Evolutionary conservation across 2,888 invertebrate genomes (phyloP), one percentile per base, ranked within the genome.

Genomic region (Cenopis cana): DNA sequence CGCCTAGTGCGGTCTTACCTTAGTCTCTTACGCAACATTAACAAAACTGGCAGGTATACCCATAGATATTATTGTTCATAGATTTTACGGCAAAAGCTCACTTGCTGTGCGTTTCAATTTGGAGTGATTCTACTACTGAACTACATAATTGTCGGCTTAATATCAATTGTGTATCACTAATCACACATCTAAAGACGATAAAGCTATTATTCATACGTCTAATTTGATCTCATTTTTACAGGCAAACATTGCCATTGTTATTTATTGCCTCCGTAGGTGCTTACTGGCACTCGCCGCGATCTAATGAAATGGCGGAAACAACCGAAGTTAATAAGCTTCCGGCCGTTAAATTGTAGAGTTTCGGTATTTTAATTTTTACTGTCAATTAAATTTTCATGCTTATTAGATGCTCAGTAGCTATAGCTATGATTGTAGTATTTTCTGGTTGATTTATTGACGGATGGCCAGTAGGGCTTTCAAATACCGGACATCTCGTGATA

Each of bases 281-380:
- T 29, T 29, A n/a, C 55, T 55, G 55, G 55, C 55, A 55, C 14
- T 24, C 29, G 55, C 55, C n/a, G 24, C 24, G 29, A 14, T 29
- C 8, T 29, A 55, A 29, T 29, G 55, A 14, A 55, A 29, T 29
- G 55, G 55, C 55, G 55, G 55, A 55, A 55, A n/a, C 29, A 3
- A 55, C 14, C 2, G 29, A 29, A 29, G 29, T 29, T 54, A 24
- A 29, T n/a, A n/a, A 24, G 55, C 55, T 55, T 55, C 55, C 55
- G 55, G 55, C 55, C 55, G n/a, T 55, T 55, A 55, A 55, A 55
- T 29, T 14, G 8, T 29, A n/a, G n/a, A n/a, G 14, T 55, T 55
- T 24, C 54, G 14, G 54, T 14, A 4, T 41, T 14, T 14, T 6
- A 2, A 41, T 41, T 41, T 41, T 41, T 11, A 41, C 11, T 41